phyloP scores from a whole-genome alignment of 2,888 invertebrate species.

The Acleris sparsana region DNA sequence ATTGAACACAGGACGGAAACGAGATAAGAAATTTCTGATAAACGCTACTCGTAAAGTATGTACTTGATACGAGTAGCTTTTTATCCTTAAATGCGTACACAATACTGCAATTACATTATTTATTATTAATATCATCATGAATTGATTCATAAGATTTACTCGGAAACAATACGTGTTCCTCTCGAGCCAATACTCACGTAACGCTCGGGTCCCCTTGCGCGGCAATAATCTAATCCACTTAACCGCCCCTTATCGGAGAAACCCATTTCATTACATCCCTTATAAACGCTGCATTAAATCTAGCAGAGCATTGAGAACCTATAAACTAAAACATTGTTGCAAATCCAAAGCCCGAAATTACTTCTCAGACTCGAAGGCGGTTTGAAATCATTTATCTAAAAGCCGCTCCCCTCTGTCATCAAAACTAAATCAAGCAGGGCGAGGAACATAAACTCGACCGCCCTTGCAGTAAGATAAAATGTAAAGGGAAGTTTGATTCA shows the following conservation, averaged over 20 bases:
- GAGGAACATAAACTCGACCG: slow-evolving; percentile 78
- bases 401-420: slow-evolving; percentile 79
- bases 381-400: slow-evolving; percentile 78
- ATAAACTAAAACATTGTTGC: slow-evolving; percentile 76
- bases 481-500: slow-evolving; percentile 80
- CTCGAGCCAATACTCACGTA: slow-evolving; percentile 7
- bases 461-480: slow-evolving; percentile 81
- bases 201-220: slow-evolving; percentile 46
- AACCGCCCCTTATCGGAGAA: slow-evolving; percentile 58
- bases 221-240: slow-evolving; percentile 70
- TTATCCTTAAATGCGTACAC: neutral
- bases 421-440: slow-evolving; percentile 81
- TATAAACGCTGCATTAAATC: slow-evolving; percentile 64
- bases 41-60: neutral
- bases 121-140: slow-evolving; percentile 6
- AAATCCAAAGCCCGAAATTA: slow-evolving; percentile 56
- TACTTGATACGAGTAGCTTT: no score
- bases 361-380: slow-evolving; percentile 48
- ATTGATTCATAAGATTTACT: neutral
- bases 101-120: slow-evolving; percentile 4
- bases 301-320: slow-evolving; percentile 56
- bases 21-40: neutral
- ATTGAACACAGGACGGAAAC: neutral
- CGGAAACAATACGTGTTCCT: slow-evolving; percentile 17
- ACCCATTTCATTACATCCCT: slow-evolving; percentile 72